Evolutionary conservation across 1,140 invertebrate species (phyloP), one percentile per base, ranked within the genome.

Genomic region (Leucophenga varia): DNA sequence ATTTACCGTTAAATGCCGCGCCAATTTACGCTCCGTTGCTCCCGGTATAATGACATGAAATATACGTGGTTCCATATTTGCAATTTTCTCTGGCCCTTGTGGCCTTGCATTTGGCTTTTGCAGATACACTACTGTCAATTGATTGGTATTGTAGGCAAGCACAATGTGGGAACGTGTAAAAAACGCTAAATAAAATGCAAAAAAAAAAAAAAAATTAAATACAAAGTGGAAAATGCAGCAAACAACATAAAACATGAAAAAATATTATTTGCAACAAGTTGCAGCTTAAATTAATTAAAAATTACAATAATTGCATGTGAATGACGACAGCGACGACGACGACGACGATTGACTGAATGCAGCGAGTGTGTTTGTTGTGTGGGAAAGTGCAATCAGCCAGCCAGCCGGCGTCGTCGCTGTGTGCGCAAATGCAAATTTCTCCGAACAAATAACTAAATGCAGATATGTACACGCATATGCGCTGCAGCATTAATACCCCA

Each of bases 101-200:
- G 77, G 61, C 46, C 80, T 81, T 3, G 71, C 40, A 52, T 65
- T 74, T 52, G 78, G 78, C 68, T 86, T 86, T 25, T 79, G 79
- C 57, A 87, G 81, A 68, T 84, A 78, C 16, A 86, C 77, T 53
- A 85, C 76, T 28, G 84, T 85, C 43, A 87, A 63, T 70, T 85
- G 82, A 61, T 81, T 82, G 56, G 87, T 85, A 63, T 82, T 82
- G 59, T 86, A 86, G 32, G 81, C 81, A 60, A 83, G 82, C 21
- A 87, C 63, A 50, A 86, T 74, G 70, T 85, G 83, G 59, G 80
- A 79, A 59, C 82, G 81, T 49, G 81, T 85, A 52, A 86, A 79
- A 56, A 82, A 74, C 56, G 83, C 86, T 87, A 50, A 20, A 51
- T 42, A 22, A 30, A 31, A 39, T 30, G 31, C 3, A 38, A 13